phyloP scores from a whole-genome alignment of 2,797 vertebrate species.

The Lithobates sylvaticus region DNA sequence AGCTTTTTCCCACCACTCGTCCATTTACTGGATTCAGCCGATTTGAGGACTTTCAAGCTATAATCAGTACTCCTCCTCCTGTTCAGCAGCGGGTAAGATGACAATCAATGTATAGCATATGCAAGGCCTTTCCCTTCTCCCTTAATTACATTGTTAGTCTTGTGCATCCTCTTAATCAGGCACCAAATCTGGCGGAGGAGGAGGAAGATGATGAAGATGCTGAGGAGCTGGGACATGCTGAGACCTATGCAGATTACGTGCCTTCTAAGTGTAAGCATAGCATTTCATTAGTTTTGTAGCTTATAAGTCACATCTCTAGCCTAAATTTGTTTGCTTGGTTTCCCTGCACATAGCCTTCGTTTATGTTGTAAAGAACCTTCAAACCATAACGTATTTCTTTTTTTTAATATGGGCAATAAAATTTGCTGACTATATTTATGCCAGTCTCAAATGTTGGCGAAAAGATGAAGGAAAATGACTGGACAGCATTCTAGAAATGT shows the following conservation, averaged over 20 bases:
- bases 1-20: conserved; percentile 78
- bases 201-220: conserved; percentile 91
- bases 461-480: no score
- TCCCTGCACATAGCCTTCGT: not conserved
- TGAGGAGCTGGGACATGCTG: conserved; percentile 92
- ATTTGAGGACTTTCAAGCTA: conserved; percentile 82
- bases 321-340: not conserved
- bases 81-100: conserved; percentile 87
- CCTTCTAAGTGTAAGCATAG: conserved; percentile 91
- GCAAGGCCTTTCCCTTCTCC: no score
- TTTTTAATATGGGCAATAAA: no score
- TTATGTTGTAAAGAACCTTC: no score
- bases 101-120: not conserved
- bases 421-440: no score
- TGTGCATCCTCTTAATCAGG: conserved; percentile 57
- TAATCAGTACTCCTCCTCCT: conserved; percentile 86
- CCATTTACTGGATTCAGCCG: conserved; percentile 81
- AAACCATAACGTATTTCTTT: no score
- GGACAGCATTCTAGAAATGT: no score
- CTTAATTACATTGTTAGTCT: not conserved
- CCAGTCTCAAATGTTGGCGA: no score
- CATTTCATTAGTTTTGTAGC: not conserved
- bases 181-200: conserved; percentile 78
- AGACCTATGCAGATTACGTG: conserved; percentile 94
- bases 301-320: not conserved